Conservation (phyloP, 2,113 vertebrate genomes). For the Cavia porcellus region DNA sequence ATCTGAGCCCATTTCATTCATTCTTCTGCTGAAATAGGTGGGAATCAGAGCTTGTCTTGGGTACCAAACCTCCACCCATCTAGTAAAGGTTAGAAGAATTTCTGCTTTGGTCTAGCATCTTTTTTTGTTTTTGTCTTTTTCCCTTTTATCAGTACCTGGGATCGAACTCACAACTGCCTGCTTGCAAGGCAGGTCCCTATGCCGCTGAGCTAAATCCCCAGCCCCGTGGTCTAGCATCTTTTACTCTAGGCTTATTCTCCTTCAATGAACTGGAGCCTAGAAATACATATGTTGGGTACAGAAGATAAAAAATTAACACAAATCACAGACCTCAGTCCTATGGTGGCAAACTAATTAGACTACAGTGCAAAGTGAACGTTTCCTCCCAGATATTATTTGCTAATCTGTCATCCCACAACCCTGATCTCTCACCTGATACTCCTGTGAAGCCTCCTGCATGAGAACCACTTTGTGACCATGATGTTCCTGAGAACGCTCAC, state of each 20-base stretch:
- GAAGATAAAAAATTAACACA: neutral
- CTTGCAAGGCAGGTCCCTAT: too few relatives aligned
- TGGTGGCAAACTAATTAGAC: neutral
- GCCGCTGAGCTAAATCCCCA: too few relatives aligned
- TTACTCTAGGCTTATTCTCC: neutral
- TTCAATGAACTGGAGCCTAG: neutral
- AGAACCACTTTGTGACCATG: slow-evolving; percentile 88
- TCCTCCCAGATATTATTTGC: neutral
- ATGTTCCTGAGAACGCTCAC: slow-evolving; percentile 89
- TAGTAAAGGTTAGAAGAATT: neutral
- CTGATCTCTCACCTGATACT: slow-evolving; percentile 85
- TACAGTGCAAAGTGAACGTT: neutral
- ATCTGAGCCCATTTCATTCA: neutral
- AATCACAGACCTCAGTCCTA: neutral
- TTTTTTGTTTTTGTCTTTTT: too few relatives aligned
- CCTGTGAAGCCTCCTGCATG: slow-evolving; percentile 84
- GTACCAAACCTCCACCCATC: neutral
- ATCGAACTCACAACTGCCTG: too few relatives aligned
- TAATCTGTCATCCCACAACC: too few relatives aligned
- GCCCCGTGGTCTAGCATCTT: too few relatives aligned
- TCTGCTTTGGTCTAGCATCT: neutral
- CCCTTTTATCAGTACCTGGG: too few relatives aligned
- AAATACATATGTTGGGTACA: too few relatives aligned
- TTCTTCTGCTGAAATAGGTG: neutral
- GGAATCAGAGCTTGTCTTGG: neutral